phyloP scores from a whole-genome alignment of 2,888 invertebrate species.

The Adelognathus sp. region DNA sequence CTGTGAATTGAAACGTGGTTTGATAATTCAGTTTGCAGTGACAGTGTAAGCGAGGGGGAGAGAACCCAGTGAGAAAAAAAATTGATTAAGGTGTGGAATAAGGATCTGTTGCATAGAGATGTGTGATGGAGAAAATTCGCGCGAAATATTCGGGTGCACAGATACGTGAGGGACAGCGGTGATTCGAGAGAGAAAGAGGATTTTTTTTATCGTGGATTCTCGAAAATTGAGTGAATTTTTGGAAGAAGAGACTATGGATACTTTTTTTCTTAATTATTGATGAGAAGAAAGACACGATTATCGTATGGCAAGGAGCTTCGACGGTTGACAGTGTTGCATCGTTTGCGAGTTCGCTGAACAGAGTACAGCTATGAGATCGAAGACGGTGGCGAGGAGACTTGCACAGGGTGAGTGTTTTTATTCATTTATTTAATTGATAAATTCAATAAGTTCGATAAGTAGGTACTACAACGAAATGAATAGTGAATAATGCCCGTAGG shows the following conservation, averaged over 20 bases:
- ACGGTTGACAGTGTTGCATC: constrained; percentile 74
- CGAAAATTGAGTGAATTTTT: neutral
- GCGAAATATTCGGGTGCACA: neutral
- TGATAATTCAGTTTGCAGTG: too few species aligned
- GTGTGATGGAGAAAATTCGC: constrained; percentile 2
- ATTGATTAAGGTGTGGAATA: constrained; percentile 66
- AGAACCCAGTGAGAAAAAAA: neutral
- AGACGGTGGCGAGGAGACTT: constrained; percentile 87
- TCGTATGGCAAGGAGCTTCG: constrained; percentile 77
- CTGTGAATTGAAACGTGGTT: too few species aligned
- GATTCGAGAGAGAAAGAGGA: neutral
- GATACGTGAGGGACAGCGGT: constrained; percentile 8
- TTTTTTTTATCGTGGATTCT: neutral
- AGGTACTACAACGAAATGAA: too few species aligned
- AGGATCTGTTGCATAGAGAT: constrained; percentile 42
- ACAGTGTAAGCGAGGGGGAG: too few species aligned
- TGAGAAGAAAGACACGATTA: neutral
- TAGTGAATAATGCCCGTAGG: too few species aligned
- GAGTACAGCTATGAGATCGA: constrained; percentile 85
- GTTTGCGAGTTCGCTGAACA: constrained; percentile 69
- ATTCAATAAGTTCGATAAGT: too few species aligned
- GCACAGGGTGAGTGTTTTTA: constrained; percentile 85
- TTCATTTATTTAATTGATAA: neutral
- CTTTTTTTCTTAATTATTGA: neutral
- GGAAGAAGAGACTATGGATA: neutral